Evolutionary conservation across 1,140 invertebrate genomes (phyloP).

Genomic region (Andrena cerasifolii): DNA sequence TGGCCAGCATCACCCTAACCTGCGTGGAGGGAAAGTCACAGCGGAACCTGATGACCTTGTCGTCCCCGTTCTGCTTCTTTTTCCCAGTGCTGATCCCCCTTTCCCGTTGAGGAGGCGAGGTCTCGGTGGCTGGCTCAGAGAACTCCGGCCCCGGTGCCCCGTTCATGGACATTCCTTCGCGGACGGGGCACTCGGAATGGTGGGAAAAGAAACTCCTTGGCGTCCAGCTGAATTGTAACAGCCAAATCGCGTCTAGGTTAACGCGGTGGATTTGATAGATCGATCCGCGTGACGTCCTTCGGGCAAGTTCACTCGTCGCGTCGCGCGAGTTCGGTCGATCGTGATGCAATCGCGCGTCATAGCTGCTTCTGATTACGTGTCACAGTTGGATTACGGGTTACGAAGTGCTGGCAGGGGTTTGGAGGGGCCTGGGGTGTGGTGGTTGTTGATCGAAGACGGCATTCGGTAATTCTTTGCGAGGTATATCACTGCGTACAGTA

Average conservation of each 20-base stretch:
- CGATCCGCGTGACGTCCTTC: not conserved
- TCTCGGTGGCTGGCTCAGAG: not conserved
- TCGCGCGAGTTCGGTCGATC: not conserved
- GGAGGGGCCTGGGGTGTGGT: too few relatives aligned
- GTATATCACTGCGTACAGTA: too few relatives aligned
- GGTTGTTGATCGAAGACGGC: too few relatives aligned
- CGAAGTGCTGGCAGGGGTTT: too few relatives aligned
- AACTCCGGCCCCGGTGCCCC: not conserved
- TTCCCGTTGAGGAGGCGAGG: not conserved
- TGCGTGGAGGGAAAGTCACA: conserved; percentile 72
- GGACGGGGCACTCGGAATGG: not conserved
- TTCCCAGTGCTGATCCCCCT: not conserved
- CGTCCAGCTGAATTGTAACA: not conserved
- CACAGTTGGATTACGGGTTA: too few relatives aligned
- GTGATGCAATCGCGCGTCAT: not conserved
- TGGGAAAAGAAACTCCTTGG: not conserved
- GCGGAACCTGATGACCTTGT: conserved; percentile 68
- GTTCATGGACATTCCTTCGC: conserved; percentile 15
- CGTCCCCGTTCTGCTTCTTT: conserved; percentile 34
- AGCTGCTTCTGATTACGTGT: not conserved
- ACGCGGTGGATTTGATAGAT: too few relatives aligned
- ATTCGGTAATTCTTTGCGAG: too few relatives aligned
- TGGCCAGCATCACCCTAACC: conserved; percentile 68
- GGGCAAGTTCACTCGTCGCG: not conserved
- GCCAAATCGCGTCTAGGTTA: not conserved